Conservation (phyloP, 2,113 vertebrate species). For the Sorex fumeus region DNA sequence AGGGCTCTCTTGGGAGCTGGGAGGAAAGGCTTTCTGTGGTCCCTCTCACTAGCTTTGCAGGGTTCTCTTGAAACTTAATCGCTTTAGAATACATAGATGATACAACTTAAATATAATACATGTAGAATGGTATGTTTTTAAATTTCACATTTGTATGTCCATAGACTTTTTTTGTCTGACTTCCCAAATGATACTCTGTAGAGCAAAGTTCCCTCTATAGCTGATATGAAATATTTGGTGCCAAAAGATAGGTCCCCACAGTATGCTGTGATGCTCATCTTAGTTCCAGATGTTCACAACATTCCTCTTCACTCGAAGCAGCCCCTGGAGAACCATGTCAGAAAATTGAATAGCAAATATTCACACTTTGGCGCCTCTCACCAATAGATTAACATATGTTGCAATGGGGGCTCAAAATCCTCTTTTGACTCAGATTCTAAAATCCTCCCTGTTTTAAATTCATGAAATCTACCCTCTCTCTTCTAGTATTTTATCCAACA, state of each 20-base stretch:
- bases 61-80: not conserved
- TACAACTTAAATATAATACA: constrained; percentile 6
- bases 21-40: too few relatives aligned
- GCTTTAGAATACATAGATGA: not conserved
- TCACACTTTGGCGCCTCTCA: not conserved
- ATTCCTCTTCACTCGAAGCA: not conserved
- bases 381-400: not conserved
- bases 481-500: fast-evolving
- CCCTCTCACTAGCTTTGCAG: not conserved
- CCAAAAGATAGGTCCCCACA: not conserved
- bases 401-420: not conserved
- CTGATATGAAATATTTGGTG: constrained; percentile 47
- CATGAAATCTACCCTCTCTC: not conserved
- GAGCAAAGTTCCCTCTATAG: not conserved
- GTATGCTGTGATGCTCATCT: not conserved
- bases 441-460: not conserved
- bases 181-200: not conserved
- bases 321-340: not conserved
- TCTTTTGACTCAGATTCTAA: not conserved
- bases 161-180: not conserved
- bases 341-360: constrained; percentile 24
- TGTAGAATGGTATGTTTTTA: not conserved
- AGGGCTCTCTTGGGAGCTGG: too few relatives aligned
- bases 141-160: constrained; percentile 6
- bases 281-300: constrained; percentile 50